Base-by-base conservation (phyloP, 2,113 vertebrate genomes). In the Strix aluco region DNA sequence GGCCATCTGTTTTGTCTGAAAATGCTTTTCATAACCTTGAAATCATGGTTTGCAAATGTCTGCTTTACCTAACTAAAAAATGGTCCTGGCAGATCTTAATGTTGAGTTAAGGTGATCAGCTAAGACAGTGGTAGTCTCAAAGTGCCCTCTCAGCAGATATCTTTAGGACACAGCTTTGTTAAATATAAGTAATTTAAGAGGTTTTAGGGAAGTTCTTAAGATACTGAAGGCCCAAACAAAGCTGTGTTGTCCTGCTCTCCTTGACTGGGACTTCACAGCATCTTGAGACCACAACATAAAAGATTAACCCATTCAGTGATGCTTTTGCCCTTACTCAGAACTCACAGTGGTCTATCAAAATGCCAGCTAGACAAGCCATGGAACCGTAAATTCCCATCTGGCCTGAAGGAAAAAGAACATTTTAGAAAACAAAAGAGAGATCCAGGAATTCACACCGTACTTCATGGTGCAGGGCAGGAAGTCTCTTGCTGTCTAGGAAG, bases 401-500 rank as follows among this genome's bases (percentile, higher is more conserved):
- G 59, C 44, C 61, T 40, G 61, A 75, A 79, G 38, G 58, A 88
- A 87, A 81, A 81, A 17, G 21, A 55, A 55, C 46, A 61, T 71
- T 79, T 87, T 46, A 81, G 86, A 49, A 70, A 81, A 47, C n/a
- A 70, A 71, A 57, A 83, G 71, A 81, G 62, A 72, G 11, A 63
- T 71, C 57, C 52, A 84, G 36, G 36, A 87, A 89, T 95, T 92
- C 72, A 93, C 75, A 84, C 15, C 0, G 0, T 25, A 13, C 52
- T 81, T 67, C n/a, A 9, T 38, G 3, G 4, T 29, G 58, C 6
- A 15, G 63, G 32, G n/a, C 0, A 0, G 32, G 55, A 93, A 67
- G 51, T 58, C n/a, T 92, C 38, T 54, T 26, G 46, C 87, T 94
- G 57, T 87, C 93, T 70, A 80, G 51, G 75, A 92, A 88, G 51